These are phyloP conservation scores for Pseudochirops cupreus DNA, from an alignment of 2,797 vertebrate species.

Conservation along the genomic window DNA sequence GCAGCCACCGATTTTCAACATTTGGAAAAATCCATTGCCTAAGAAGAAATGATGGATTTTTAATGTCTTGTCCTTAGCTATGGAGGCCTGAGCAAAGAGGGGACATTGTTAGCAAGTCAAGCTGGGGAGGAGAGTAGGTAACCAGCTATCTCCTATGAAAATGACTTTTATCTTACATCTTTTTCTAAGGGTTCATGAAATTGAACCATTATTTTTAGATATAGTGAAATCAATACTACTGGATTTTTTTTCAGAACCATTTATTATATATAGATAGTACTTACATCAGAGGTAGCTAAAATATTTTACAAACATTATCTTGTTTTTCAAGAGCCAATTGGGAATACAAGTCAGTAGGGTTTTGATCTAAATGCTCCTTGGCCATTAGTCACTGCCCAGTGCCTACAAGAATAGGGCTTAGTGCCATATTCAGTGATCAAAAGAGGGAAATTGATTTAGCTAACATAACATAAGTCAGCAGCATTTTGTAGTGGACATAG, in stretches of 20 bases:
- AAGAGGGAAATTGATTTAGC: not conserved
- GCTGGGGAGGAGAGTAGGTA: not conserved
- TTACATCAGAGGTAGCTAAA: not conserved
- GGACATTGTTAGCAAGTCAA: not conserved
- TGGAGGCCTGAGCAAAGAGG: not conserved
- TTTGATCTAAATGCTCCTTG: not conserved
- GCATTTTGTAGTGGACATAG: not conserved
- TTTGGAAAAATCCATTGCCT: not conserved
- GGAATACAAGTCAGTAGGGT: not conserved
- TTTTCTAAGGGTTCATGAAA: not conserved
- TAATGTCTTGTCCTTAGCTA: not conserved
- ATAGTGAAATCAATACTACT: not conserved
- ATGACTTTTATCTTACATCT: not conserved
- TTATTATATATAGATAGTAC: not conserved
- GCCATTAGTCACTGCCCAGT: constrained; percentile 1
- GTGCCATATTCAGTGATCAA: not conserved
- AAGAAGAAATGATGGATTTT: not conserved
- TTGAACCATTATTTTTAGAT: constrained; percentile 2
- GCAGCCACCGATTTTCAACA: not conserved
- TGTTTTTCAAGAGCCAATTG: not conserved
- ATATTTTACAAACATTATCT: not conserved
- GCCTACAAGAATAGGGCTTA: not conserved
- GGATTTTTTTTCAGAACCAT: not conserved
- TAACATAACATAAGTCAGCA: not conserved
- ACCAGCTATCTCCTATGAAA: not conserved